These are phyloP conservation scores for Linnaemya tessellans DNA, from an alignment of 2,888 invertebrate genomes.

Conservation along the genomic window DNA sequence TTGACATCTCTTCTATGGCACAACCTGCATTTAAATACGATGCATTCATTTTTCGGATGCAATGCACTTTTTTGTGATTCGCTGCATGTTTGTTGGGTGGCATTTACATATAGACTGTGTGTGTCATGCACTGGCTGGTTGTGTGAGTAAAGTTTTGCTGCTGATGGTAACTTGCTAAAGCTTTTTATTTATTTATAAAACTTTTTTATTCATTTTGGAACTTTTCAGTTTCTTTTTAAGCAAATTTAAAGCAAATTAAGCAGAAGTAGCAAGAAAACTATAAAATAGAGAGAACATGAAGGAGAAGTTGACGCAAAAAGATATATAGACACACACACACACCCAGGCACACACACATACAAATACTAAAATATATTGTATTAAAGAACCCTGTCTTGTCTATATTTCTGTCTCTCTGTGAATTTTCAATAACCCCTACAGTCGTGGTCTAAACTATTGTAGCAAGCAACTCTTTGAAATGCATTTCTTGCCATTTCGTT, in stretches of 20 bases:
- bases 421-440: conserved; percentile 67
- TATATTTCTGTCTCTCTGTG: conserved; percentile 43
- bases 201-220: conserved; percentile 45
- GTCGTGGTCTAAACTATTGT: conserved; percentile 61
- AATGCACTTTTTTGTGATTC: no score
- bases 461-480: conserved; percentile 31
- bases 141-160: conserved; percentile 34
- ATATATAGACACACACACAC: background rate
- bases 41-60: no score
- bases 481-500: conserved; percentile 18
- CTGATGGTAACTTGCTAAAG: conserved; percentile 51
- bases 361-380: background rate
- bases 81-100: conserved; percentile 43
- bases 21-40: no score
- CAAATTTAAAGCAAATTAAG: conserved; percentile 53
- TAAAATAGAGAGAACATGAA: conserved; percentile 41
- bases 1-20: no score
- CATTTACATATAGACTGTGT: conserved; percentile 2
- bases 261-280: conserved; percentile 59
- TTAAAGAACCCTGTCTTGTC: conserved; percentile 57
- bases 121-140: conserved; percentile 35
- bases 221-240: conserved; percentile 54
- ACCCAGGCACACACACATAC: conserved; percentile 6
- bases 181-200: conserved; percentile 16
- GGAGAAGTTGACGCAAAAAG: background rate